Base-by-base conservation (phyloP, 2,888 invertebrate species). In the Clunio marinus region DNA sequence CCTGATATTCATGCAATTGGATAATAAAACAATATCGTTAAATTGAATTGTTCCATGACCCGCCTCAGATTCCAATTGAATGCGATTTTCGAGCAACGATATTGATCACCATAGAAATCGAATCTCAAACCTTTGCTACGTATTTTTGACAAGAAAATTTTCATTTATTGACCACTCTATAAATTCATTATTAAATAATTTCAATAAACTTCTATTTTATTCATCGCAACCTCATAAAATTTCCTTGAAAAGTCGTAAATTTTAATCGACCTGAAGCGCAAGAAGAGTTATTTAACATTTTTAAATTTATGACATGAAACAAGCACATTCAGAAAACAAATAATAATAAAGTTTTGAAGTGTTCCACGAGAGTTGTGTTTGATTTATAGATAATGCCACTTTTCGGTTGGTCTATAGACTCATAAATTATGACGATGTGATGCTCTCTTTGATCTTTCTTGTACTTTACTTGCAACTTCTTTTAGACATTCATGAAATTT, bases 351-450 rank as follows among this genome's bases (percentile, higher is more conserved):
- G 25, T 41, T 63, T 41, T 63, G 37, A 65, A 60, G 37, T 41
- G 22, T 62, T 13, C 15, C 20, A 1, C 22, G 45, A 41, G 24
- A 20, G 24, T 15, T 27, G 15, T 17, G 25, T 51, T 66, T 66
- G 66, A 66, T 66, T 66, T 66, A 66, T 66, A 7, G 28, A 46
- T 46, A 27, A 55, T 32, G 66, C 66, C 66, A 66, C 35, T 66
- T 66, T 66, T 28, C n/a, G 17, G 51, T 28, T 66, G 55, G 66
- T 51, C 27, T 65, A 20, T 25, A 28, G 27, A 27, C 46, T 24
- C 32, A 66, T 66, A 66, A 66, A 66, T 66, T 55, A 55, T 22
- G 22, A 32, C 51, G 55, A 55, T 62, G 22, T 65, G 63, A 65
- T 65, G 63, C 45, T 45, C 28, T 46, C 24, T 37, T n/a, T 45